phyloP scores from a whole-genome alignment of 2,797 vertebrate species.

The Lepilemur ruficaudatus region DNA sequence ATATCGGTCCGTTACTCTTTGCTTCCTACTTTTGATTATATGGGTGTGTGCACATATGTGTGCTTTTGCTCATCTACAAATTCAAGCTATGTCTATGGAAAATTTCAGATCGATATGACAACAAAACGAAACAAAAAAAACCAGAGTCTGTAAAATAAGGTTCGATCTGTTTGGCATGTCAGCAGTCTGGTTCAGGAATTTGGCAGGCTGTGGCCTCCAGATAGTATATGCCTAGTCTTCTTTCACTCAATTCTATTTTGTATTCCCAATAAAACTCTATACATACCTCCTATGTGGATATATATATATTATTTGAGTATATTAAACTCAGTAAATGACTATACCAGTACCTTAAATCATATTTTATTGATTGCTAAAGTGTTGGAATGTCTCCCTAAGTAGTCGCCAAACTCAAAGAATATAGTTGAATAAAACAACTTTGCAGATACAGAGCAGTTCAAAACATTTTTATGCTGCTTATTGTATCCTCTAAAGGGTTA shows the following conservation, averaged over 20 bases:
- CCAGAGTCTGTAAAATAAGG: not conserved
- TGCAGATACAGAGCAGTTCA: not conserved
- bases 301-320: not conserved
- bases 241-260: not conserved
- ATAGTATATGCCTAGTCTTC: not conserved
- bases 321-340: not conserved
- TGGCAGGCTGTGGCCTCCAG: not conserved
- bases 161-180: not conserved
- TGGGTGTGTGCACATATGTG: not conserved
- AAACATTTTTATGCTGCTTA: slow-evolving; percentile 10
- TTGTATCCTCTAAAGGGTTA: not conserved
- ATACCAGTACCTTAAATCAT: not conserved
- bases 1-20: not conserved
- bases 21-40: not conserved
- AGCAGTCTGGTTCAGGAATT: not conserved
- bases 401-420: not conserved
- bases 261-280: not conserved
- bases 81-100: not conserved
- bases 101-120: not conserved
- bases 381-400: not conserved
- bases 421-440: not conserved
- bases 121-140: not conserved
- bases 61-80: not conserved
- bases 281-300: not conserved
- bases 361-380: not conserved